Evolutionary conservation across 2,797 vertebrate genomes (phyloP), one percentile per base, ranked within the genome.

Genomic region (Fistularia tabacaria): DNA sequence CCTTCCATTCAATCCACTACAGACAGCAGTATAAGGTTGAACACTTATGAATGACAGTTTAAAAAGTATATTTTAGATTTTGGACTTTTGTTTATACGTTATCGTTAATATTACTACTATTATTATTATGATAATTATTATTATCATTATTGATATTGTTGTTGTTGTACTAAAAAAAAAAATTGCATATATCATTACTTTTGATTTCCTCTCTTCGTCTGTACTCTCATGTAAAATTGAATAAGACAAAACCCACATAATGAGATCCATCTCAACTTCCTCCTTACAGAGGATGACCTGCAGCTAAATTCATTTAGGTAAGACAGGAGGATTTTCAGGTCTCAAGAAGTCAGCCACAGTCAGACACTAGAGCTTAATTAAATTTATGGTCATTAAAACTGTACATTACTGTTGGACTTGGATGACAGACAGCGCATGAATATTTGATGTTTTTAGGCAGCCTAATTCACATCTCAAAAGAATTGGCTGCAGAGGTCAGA

Each of bases 241-340:
- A 62, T 6, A 14, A 65, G 51, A 67, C 66, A 54, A 67, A 75
- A 74, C 15, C 56, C 52, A 42, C 40, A 38, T 69, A 76, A 85
- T 79, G 59, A 77, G 68, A 51, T 25, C 25, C 5, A 25, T 5
- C 25, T 84, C 62, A 72, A 54, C 74, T 68, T 64, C 45, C 73
- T 79, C 63, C 68, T 86, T 77, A 79, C 38, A 53, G 61, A 67
- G 76, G 68, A 66, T 63, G 78, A 75, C 72, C 71, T 50, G 62
- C 71, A 10, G 64, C 66, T 74, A 60, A 64, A 80, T 79, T 83
- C 71, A 83, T 82, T 85, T 83, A 79, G 76, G 71, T 3, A 8
- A 59, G 49, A 62, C 60, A 6, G 14, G 69, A 69, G 71, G 59
- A 70, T 64, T 68, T 51, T 54, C 44, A 6, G 39, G 69, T 74